A percentile compares a stretch with the other conserved stretches of the same genome.
Conservation (phyloP, 2,888 invertebrate species). For the Mechanitis mazaeus region DNA sequence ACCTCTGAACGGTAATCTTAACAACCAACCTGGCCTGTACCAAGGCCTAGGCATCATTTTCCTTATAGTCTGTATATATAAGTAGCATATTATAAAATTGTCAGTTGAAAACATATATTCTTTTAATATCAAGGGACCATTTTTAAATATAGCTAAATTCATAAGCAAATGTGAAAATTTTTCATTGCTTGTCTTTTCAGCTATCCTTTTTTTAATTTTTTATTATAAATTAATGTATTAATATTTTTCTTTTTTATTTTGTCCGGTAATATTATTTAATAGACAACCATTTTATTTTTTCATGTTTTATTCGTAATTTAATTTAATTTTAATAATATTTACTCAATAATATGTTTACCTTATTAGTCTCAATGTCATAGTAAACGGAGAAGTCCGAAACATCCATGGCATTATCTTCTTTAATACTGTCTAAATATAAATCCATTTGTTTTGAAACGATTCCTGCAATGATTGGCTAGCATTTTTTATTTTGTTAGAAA, state of each 20-base stretch:
- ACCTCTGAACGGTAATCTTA: conserved; percentile 66
- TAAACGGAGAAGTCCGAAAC: conserved; percentile 69
- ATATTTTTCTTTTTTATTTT: too few relatives aligned
- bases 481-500: conserved; percentile 13
- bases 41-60: conserved; percentile 71
- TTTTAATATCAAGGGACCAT: background rate
- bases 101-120: background rate
- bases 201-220: too few relatives aligned
- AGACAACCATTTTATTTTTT: too few relatives aligned
- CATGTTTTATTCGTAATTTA: background rate
- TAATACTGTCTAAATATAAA: conserved; percentile 34
- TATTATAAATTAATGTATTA: too few relatives aligned
- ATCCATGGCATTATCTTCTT: conserved; percentile 58
- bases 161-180: too few relatives aligned
- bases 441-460: conserved; percentile 30
- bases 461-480: conserved; percentile 32
- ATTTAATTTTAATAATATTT: background rate
- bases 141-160: too few relatives aligned
- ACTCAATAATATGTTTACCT: conserved; percentile 39
- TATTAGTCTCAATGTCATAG: conserved; percentile 64
- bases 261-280: too few relatives aligned
- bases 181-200: too few relatives aligned
- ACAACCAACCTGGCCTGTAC: conserved; percentile 68
- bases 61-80: conserved; percentile 57
- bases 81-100: background rate